phyloP scores from a whole-genome alignment of 2,797 vertebrate genomes.

The Pogonophryne albipinna region DNA sequence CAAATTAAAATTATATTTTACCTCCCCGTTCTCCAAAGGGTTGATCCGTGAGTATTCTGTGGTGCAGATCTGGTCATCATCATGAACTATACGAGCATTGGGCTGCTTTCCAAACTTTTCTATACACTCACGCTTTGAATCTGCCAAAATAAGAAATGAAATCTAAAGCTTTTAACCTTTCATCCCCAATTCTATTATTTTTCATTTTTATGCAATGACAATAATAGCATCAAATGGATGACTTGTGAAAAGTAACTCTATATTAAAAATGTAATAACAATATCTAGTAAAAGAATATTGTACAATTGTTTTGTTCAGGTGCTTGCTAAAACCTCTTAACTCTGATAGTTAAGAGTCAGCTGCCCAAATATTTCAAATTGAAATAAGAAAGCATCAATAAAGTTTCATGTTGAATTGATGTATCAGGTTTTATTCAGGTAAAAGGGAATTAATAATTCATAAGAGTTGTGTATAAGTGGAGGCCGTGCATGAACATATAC shows the following conservation, averaged over 20 bases:
- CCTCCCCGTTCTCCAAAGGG: slow-evolving; percentile 95
- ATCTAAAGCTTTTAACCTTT: neutral
- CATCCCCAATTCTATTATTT: neutral
- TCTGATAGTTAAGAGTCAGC: neutral
- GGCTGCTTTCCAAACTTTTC: slow-evolving; percentile 88
- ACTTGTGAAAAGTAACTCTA: neutral
- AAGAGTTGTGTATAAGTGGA: neutral
- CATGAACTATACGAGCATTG: slow-evolving; percentile 80
- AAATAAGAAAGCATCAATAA: neutral
- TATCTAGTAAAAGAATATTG: neutral
- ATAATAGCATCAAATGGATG: neutral
- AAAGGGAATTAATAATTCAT: slow-evolving; percentile 15
- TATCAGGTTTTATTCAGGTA: neutral
- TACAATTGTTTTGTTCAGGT: neutral
- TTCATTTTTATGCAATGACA: neutral
- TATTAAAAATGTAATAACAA: neutral
- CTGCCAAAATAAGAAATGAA: slow-evolving; percentile 67
- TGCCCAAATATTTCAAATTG: slow-evolving; percentile 1
- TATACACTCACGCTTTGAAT: slow-evolving; percentile 90
- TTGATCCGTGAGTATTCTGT: slow-evolving; percentile 92
- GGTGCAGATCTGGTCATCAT: slow-evolving; percentile 91
- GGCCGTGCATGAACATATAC: slow-evolving; percentile 9
- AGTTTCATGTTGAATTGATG: neutral
- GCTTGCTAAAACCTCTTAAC: neutral
- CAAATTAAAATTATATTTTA: slow-evolving; percentile 61